phyloP scores from a whole-genome alignment of 2,797 vertebrate genomes.

The Hippoglossus hippoglossus region DNA sequence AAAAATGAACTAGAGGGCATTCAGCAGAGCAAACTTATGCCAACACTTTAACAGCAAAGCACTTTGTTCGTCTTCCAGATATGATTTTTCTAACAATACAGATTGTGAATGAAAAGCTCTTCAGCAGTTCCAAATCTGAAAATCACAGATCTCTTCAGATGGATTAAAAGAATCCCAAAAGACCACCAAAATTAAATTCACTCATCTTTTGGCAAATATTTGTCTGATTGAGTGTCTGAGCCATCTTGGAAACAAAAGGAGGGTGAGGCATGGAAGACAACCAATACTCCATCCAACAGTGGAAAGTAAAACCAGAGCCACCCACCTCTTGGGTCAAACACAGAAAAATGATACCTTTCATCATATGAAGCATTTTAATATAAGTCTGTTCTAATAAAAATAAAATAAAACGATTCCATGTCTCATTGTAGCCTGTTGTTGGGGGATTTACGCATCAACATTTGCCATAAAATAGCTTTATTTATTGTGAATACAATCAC shows the following conservation, averaged over 20 bases:
- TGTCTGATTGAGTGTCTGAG: background rate
- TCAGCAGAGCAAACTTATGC: background rate
- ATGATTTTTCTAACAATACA: background rate
- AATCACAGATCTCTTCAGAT: background rate
- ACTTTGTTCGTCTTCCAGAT: background rate
- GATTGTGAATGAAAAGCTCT: background rate
- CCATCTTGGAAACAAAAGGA: background rate
- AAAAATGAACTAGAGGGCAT: background rate
- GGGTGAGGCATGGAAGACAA: background rate
- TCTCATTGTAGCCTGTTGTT: no score
- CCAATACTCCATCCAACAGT: background rate
- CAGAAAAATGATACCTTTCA: background rate
- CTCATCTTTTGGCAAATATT: slow-evolving; percentile 6
- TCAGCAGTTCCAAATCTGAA: background rate
- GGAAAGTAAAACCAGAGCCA: background rate
- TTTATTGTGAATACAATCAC: slow-evolving; percentile 20
- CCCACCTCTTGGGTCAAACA: background rate
- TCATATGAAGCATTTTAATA: background rate
- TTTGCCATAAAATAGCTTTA: slow-evolving; percentile 18
- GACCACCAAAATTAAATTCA: background rate
- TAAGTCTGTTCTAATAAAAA: background rate
- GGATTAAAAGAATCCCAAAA: background rate
- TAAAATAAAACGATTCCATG: background rate
- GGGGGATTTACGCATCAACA: no score
- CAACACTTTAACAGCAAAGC: no score